Conservation (phyloP, 2,797 vertebrate species). For the Leucoraja ocellata region DNA sequence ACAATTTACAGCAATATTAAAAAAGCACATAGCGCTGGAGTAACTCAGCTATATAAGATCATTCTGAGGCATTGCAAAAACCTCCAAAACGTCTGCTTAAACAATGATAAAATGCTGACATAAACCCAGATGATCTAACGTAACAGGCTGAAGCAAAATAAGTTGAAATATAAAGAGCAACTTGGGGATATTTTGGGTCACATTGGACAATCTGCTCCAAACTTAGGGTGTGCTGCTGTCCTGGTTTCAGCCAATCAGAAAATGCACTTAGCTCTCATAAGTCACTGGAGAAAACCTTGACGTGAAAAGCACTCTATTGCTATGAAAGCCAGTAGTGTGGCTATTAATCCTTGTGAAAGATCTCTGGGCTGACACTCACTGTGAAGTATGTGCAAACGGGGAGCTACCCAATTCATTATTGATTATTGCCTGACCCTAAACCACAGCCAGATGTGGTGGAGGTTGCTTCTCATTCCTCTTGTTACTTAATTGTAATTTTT, state of each 20-base stretch:
- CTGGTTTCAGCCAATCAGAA: slow-evolving; percentile 43
- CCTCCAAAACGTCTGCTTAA: background rate
- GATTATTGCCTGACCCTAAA: slow-evolving; percentile 59
- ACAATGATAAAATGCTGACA: slow-evolving; percentile 28
- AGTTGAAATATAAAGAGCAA: slow-evolving; percentile 67
- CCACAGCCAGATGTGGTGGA: slow-evolving; percentile 58
- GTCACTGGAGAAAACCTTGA: slow-evolving; percentile 47
- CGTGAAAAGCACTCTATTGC: slow-evolving; percentile 46
- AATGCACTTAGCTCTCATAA: slow-evolving; percentile 46
- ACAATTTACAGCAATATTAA: background rate
- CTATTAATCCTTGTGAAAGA: slow-evolving; percentile 50
- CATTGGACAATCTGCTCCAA: slow-evolving; percentile 59
- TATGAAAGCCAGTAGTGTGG: slow-evolving; percentile 47
- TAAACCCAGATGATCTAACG: background rate
- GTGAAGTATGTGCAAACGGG: slow-evolving; percentile 47
- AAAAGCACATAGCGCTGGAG: too few species aligned
- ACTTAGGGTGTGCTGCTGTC: slow-evolving; percentile 42
- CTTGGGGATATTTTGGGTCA: slow-evolving; percentile 56
- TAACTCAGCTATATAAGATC: background rate
- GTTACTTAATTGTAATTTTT: slow-evolving; percentile 30
- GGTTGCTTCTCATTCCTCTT: slow-evolving; percentile 56
- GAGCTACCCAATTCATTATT: slow-evolving; percentile 59
- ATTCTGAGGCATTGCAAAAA: background rate
- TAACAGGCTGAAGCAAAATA: slow-evolving; percentile 56
- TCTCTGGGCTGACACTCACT: slow-evolving; percentile 44